phyloP scores from a whole-genome alignment of 2,797 vertebrate genomes.

The Gallirallus australis region DNA sequence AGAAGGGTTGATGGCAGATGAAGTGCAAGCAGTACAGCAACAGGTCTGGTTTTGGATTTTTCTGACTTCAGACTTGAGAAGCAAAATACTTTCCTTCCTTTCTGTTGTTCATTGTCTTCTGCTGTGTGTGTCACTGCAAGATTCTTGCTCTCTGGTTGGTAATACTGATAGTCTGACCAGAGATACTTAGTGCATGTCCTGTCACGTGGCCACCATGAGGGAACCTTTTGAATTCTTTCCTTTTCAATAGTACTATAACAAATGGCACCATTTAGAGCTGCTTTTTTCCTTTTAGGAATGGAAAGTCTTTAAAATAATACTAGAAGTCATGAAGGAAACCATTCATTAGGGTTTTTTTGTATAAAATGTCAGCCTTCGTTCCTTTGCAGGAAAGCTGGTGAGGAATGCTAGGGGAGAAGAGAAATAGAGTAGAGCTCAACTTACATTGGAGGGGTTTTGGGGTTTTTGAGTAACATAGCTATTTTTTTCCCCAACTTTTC shows the following conservation, averaged over 20 bases:
- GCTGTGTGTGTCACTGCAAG: neutral
- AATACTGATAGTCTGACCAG: neutral
- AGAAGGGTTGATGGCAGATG: conserved; percentile 96
- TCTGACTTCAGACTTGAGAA: neutral
- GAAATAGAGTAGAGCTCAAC: neutral
- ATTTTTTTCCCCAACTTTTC: neutral
- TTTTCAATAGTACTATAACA: neutral
- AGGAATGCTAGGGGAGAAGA: neutral
- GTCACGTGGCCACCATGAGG: neutral
- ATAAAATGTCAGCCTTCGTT: neutral
- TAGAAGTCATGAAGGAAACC: neutral
- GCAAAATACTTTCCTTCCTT: neutral
- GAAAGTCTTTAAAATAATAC: neutral
- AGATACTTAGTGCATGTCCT: neutral
- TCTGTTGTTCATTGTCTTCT: neutral
- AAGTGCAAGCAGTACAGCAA: conserved; percentile 88
- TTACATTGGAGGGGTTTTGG: neutral
- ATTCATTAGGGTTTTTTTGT: neutral
- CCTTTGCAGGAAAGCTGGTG: neutral
- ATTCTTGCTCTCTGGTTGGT: neutral
- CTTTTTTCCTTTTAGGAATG: neutral
- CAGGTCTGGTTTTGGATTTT: conserved; percentile 60
- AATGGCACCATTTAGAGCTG: neutral
- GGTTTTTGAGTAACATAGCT: neutral
- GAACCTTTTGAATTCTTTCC: neutral